Conservation (phyloP, 2,888 invertebrate species). For the Chrysina gloriosa region DNA sequence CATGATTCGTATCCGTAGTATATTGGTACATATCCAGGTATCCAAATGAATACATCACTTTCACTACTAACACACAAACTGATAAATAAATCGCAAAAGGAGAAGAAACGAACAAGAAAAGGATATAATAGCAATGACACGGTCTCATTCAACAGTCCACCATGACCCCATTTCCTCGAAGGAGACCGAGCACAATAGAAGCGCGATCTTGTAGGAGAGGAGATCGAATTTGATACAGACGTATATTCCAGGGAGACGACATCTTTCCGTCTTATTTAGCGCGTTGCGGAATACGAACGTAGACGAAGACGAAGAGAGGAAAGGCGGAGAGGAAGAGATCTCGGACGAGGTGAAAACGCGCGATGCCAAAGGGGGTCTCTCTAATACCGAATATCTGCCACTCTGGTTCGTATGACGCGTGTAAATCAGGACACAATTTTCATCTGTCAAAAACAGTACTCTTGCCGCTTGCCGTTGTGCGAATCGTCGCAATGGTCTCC, state of each 20-base stretch:
- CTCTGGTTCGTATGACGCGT: constrained; percentile 4
- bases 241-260: neutral
- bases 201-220: neutral
- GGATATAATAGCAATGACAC: constrained; percentile 3
- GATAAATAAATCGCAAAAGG: neutral
- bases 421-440: constrained; percentile 32
- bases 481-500: neutral
- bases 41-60: no score
- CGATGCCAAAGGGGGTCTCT: neutral
- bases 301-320: neutral
- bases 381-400: constrained; percentile 32
- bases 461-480: neutral
- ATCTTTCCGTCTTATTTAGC: constrained; percentile 25
- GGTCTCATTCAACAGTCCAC: neutral
- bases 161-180: neutral
- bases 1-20: no score
- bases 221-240: neutral
- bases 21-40: no score
- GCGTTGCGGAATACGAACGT: neutral
- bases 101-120: neutral
- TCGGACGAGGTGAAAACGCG: constrained; percentile 2
- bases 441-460: constrained; percentile 29
- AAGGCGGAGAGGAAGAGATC: neutral
- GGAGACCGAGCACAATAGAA: neutral
- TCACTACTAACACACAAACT: no score